A percentile compares a stretch with the other conserved stretches of the same genome.
These are phyloP conservation scores for Pseudorasbora parva DNA, from an alignment of 2,113 vertebrate genomes.

Conservation along the genomic window DNA sequence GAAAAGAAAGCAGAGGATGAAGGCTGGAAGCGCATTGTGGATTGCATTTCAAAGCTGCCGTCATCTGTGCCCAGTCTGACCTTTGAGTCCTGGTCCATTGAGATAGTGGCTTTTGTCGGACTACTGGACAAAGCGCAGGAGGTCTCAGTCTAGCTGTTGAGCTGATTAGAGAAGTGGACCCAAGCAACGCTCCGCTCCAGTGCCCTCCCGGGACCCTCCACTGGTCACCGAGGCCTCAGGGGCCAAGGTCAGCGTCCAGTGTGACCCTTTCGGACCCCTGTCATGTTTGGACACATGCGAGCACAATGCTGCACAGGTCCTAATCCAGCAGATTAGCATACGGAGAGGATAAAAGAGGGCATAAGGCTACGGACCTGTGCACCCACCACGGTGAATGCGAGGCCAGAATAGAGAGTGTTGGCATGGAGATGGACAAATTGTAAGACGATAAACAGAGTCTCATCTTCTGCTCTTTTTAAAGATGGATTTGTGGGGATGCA, in stretches of 20 bases:
- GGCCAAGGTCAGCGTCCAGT: slow-evolving; percentile 81
- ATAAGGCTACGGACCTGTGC: slow-evolving; percentile 66
- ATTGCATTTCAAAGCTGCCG: slow-evolving; percentile 70
- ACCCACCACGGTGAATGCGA: slow-evolving; percentile 47
- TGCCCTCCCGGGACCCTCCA: slow-evolving; percentile 54
- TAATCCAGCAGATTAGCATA: slow-evolving; percentile 80
- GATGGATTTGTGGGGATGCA: slow-evolving; percentile 73
- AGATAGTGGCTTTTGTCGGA: slow-evolving; percentile 66
- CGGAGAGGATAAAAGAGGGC: slow-evolving; percentile 72
- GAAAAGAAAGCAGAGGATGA: slow-evolving; percentile 33
- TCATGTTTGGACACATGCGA: slow-evolving; percentile 85
- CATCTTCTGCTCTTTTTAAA: slow-evolving; percentile 67
- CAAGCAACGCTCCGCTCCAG: slow-evolving; percentile 68
- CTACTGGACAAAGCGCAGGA: slow-evolving; percentile 72
- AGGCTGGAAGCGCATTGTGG: slow-evolving; percentile 52
- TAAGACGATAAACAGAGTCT: slow-evolving; percentile 59
- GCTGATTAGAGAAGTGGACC: slow-evolving; percentile 73
- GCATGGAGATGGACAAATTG: slow-evolving; percentile 74
- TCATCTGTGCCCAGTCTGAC: slow-evolving; percentile 71
- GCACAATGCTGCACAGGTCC: slow-evolving; percentile 74
- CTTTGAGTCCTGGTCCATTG: slow-evolving; percentile 67
- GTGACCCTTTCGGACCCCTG: slow-evolving; percentile 71
- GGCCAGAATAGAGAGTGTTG: slow-evolving; percentile 62
- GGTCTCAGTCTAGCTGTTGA: slow-evolving; percentile 70
- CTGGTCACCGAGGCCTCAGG: slow-evolving; percentile 55